Evolutionary conservation across 2,797 vertebrate species (phyloP).

Genomic region (Pseudomugil gertrudae): DNA sequence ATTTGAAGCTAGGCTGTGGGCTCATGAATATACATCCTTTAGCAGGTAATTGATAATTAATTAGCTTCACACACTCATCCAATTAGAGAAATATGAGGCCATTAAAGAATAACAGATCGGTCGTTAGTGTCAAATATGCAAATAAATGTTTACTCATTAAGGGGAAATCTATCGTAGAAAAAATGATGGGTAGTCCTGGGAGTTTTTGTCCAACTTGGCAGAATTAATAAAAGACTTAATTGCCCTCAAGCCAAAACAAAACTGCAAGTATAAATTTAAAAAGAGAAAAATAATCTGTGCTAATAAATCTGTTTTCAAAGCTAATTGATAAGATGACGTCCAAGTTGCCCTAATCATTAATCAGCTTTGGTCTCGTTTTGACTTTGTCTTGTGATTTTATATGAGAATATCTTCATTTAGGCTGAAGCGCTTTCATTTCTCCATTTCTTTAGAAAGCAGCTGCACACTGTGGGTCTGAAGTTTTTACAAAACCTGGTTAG

Average conservation of each 20-base stretch:
- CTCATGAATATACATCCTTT: conserved; percentile 74
- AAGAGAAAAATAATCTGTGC: not conserved
- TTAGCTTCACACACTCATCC: conserved; percentile 68
- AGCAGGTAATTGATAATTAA: conserved; percentile 79
- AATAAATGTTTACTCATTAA: conserved; percentile 69
- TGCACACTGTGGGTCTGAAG: conserved; percentile 5
- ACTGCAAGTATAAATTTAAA: not conserved
- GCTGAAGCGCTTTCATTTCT: conserved; percentile 1
- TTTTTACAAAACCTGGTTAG: conserved; percentile 31
- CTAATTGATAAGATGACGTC: conserved; percentile 14
- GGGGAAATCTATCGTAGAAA: conserved; percentile 38
- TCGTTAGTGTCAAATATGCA: conserved; percentile 71
- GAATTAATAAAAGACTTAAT: conserved; percentile 31
- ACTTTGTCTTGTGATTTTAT: not conserved
- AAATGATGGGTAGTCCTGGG: conserved; percentile 39
- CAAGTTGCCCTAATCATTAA: conserved; percentile 16
- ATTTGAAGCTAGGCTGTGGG: conserved; percentile 66
- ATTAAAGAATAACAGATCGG: conserved; percentile 67
- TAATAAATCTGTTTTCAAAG: conserved; percentile 5
- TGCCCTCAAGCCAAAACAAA: conserved; percentile 24
- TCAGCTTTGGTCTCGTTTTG: conserved; percentile 15
- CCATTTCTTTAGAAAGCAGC: not conserved
- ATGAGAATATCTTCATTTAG: conserved; percentile 18
- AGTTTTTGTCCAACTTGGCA: conserved; percentile 51
- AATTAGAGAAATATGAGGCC: conserved; percentile 75